phyloP scores from a whole-genome alignment of 2,888 invertebrate genomes.

The Apantesis nais region DNA sequence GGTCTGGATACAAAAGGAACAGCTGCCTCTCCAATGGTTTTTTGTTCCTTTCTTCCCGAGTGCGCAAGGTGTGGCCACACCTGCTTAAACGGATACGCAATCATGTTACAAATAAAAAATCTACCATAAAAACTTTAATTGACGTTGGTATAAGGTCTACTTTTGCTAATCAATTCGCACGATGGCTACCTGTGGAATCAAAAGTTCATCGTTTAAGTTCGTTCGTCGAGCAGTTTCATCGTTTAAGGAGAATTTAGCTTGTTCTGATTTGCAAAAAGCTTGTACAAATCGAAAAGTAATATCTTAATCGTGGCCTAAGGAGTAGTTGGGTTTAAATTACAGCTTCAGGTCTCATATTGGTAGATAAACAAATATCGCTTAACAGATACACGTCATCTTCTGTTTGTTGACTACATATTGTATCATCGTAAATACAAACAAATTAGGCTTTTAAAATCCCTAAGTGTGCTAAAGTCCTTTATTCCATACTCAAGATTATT shows the following conservation, averaged over 20 bases:
- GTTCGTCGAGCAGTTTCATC: slow-evolving; percentile 21
- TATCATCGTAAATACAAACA: not conserved
- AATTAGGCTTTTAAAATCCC: not conserved
- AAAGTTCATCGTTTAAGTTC: too few species aligned
- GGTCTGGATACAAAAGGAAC: slow-evolving; percentile 43
- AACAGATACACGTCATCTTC: not conserved
- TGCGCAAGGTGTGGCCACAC: slow-evolving; percentile 67
- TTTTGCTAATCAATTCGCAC: slow-evolving; percentile 21
- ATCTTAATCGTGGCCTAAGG: slow-evolving; percentile 51
- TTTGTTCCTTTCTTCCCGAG: slow-evolving; percentile 49
- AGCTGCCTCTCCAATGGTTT: slow-evolving; percentile 50
- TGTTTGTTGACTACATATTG: not conserved
- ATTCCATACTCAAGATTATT: too few species aligned
- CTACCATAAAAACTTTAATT: slow-evolving; percentile 18
- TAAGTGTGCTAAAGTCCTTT: not conserved
- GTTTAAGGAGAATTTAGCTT: slow-evolving; percentile 27
- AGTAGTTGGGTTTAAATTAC: slow-evolving; percentile 14
- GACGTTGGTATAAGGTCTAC: slow-evolving; percentile 5
- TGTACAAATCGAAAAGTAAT: slow-evolving; percentile 45
- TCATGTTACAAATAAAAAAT: slow-evolving; percentile 26
- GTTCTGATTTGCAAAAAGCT: slow-evolving; percentile 25
- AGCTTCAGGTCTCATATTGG: not conserved
- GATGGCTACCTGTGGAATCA: slow-evolving; percentile 12
- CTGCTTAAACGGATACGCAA: slow-evolving; percentile 58
- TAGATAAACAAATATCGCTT: not conserved